phyloP scores from a whole-genome alignment of 37 sponge, comb jelly and placozoan genomes.

The Mnemiopsis leidyi region DNA sequence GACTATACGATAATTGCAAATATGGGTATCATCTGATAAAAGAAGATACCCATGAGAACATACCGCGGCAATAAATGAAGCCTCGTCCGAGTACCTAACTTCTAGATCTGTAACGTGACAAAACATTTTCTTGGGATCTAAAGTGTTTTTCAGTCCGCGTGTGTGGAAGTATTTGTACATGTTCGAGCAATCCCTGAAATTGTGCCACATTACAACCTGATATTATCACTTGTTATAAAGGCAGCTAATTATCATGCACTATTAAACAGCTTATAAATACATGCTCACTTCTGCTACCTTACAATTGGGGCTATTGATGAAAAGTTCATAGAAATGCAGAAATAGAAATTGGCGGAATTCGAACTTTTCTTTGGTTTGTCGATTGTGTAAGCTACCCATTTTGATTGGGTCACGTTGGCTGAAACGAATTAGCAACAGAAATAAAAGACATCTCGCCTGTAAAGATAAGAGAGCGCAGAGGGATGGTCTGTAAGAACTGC shows the following conservation, averaged over 20 bases:
- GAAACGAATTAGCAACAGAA: neutral
- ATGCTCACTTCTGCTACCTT: too few species aligned
- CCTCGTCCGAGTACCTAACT: neutral
- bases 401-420: too few species aligned
- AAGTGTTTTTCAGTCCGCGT: neutral
- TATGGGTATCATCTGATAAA: too few species aligned
- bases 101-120: constrained; percentile 1
- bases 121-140: constrained; percentile 51
- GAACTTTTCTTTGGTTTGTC: too few species aligned
- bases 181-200: constrained; percentile 22
- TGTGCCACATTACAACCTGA: too few species aligned
- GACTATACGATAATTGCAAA: too few species aligned
- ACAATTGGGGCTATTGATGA: neutral
- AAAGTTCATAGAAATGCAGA: neutral
- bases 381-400: too few species aligned
- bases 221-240: too few species aligned
- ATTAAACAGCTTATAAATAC: too few species aligned
- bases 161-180: constrained; percentile 31
- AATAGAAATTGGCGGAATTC: neutral
- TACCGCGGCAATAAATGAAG: neutral
- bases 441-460: constrained; percentile 7
- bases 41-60: too few species aligned
- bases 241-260: too few species aligned
- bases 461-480: constrained; percentile 56
- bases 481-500: constrained; percentile 70